phyloP scores from a whole-genome alignment of 2,888 invertebrate genomes.

The Thelaira solivaga region DNA sequence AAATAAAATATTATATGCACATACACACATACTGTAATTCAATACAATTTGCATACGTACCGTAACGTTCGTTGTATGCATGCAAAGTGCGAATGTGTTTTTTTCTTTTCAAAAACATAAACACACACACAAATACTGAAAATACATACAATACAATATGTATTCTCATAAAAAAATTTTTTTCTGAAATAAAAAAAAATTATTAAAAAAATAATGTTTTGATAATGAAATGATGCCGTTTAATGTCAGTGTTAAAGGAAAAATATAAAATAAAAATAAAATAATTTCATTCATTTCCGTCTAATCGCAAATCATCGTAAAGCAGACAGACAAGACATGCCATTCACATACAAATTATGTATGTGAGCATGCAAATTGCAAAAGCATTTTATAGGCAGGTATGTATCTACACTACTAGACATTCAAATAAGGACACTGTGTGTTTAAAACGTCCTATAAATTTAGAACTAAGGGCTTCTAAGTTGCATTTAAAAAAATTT shows the following conservation, averaged over 20 bases:
- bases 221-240: constrained; percentile 51
- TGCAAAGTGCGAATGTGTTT: background rate
- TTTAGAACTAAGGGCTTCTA: background rate
- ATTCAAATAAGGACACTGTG: background rate
- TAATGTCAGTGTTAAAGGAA: constrained; percentile 51
- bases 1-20: no score
- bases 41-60: background rate
- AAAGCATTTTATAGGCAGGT: no score
- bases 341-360: constrained; percentile 25
- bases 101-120: background rate
- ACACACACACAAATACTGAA: background rate
- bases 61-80: background rate
- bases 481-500: background rate
- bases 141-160: background rate
- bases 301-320: constrained; percentile 32
- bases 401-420: background rate
- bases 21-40: no score
- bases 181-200: constrained; percentile 1
- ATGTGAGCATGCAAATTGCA: background rate
- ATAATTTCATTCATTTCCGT: constrained; percentile 53
- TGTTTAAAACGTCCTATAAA: background rate
- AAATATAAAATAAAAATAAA: constrained; percentile 10
- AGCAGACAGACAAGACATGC: background rate
- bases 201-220: constrained; percentile 49
- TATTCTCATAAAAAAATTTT: background rate